Base-by-base conservation (phyloP, 1,140 invertebrate genomes). In the Papilio polytes region DNA sequence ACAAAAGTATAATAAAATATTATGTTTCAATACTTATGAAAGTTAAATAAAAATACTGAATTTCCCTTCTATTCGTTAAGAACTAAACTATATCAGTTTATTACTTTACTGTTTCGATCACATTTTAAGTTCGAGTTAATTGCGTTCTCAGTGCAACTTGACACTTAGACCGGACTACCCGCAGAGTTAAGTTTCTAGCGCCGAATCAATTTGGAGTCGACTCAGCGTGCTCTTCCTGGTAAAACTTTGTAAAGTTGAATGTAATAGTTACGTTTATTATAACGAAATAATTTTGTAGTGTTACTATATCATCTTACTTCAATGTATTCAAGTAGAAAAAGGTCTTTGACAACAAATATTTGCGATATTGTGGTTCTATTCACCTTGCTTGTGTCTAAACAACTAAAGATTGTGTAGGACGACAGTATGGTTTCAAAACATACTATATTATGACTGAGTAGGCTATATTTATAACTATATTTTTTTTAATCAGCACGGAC, bases 101-200 rank as follows among this genome's bases (percentile, higher is more conserved):
- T 70, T 70, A 9, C 63, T 70, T 70, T 70, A 36, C 63, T 63
- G 20, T 26, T 63, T 26, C 63, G 26, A 18, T 31, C 63, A 31
- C 63, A 70, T 70, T 31, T 36, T 70, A 70, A 70, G 59, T 70
- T 70, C 63, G 18, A 70, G 26, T 70, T 70, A 70, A 70, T 70
- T 70, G 63, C 63, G 26, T 70, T 70, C 13, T 13, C 26, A 70
- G 26, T 66, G 63, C 22, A 66, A 66, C 63, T 66, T 66, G 63
- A 66, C 63, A 66, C 63, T 31, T 66, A 66, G 63, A 66, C 59
- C 22, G 63, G 63, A 36, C 63, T 66, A 15, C 63, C 63, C 63
- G 63, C 63, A 66, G 63, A 12, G 63, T 26, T 66, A 66, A 66
- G 63, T 66, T 66, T 66, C 63, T 66, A 36, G 63, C 63, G 26